A percentile compares a stretch with the other conserved stretches of the same genome.
These are phyloP conservation scores for Hydropsyche tenuis DNA, from an alignment of 1,140 invertebrate genomes.

Conservation along the genomic window DNA sequence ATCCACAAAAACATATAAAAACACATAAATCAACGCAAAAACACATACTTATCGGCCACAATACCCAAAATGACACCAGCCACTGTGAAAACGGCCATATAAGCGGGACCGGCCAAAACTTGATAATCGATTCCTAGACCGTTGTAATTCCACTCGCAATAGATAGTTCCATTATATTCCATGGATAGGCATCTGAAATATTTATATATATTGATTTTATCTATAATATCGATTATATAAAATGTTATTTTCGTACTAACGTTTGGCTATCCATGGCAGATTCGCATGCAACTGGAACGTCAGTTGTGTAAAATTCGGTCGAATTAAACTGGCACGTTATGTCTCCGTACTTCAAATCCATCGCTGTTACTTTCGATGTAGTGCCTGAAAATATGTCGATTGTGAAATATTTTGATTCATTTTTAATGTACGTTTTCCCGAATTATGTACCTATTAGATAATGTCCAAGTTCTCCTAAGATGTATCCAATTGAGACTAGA, in stretches of 20 bases:
- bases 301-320: slow-evolving; percentile 62
- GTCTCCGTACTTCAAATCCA: slow-evolving; percentile 88
- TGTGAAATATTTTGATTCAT: slow-evolving; percentile 1
- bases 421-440: neutral
- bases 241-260: slow-evolving; percentile 58
- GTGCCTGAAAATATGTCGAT: slow-evolving; percentile 62
- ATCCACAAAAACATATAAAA: neutral
- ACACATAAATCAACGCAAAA: neutral
- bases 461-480: slow-evolving; percentile 84
- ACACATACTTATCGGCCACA: slow-evolving; percentile 74
- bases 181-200: slow-evolving; percentile 68
- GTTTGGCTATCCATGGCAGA: slow-evolving; percentile 67
- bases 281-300: slow-evolving; percentile 72
- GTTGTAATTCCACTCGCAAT: slow-evolving; percentile 93
- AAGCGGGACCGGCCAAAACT: slow-evolving; percentile 88
- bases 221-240: neutral
- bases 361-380: slow-evolving; percentile 82
- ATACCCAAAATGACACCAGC: slow-evolving; percentile 86
- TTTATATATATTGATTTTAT: neutral
- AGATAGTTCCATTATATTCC: slow-evolving; percentile 71
- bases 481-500: slow-evolving; percentile 80
- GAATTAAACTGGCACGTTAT: slow-evolving; percentile 82
- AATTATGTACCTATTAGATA: slow-evolving; percentile 76
- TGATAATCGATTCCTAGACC: slow-evolving; percentile 91
- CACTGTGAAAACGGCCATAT: slow-evolving; percentile 90